These are phyloP conservation scores for Listrodromus nycthemerus DNA, from an alignment of 2,888 invertebrate species.

Conservation along the genomic window DNA sequence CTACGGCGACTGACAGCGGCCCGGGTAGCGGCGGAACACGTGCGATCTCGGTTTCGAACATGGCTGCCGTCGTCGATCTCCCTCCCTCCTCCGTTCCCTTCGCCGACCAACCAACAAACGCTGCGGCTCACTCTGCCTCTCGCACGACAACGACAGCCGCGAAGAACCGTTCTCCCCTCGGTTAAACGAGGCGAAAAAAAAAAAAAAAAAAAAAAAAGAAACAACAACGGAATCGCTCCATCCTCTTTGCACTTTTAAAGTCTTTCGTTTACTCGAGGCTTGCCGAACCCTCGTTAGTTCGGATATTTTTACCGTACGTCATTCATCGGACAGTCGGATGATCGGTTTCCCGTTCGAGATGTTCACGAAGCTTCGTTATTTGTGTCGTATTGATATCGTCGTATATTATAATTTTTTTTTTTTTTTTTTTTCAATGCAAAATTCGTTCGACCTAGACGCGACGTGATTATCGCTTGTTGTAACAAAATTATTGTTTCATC, in stretches of 20 bases:
- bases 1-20: slow-evolving; percentile 71
- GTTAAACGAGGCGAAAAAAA: slow-evolving; percentile 8
- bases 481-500: background rate
- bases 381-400: background rate
- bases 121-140: slow-evolving; percentile 29
- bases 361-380: background rate
- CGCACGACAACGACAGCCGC: slow-evolving; percentile 49
- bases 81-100: slow-evolving; percentile 25
- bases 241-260: background rate
- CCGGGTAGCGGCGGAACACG: slow-evolving; percentile 71
- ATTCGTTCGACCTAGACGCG: background rate
- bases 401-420: background rate
- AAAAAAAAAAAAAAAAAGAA: slow-evolving; percentile 58
- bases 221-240: slow-evolving; percentile 50
- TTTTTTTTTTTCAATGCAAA: background rate
- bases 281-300: slow-evolving; percentile 21
- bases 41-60: slow-evolving; percentile 74
- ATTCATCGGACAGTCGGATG: slow-evolving; percentile 3
- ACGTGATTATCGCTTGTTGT: background rate
- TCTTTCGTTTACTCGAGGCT: slow-evolving; percentile 5
- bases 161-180: slow-evolving; percentile 55
- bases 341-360: background rate
- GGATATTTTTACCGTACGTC: slow-evolving; percentile 34
- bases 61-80: slow-evolving; percentile 70
- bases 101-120: slow-evolving; percentile 26